phyloP scores from a whole-genome alignment of 2,113 vertebrate genomes.

The Lophura nycthemera region DNA sequence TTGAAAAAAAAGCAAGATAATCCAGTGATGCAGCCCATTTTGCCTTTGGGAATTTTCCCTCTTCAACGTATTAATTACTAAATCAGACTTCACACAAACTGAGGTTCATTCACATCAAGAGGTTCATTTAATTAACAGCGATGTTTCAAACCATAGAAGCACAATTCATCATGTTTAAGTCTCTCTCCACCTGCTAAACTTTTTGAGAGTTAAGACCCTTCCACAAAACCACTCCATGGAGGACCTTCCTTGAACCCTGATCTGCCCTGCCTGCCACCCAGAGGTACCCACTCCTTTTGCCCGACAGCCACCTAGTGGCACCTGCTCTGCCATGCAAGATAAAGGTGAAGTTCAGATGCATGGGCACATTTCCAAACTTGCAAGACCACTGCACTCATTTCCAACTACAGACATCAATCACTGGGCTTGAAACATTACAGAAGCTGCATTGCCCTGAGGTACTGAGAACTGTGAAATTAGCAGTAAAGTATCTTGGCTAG shows the following conservation, averaged over 20 bases:
- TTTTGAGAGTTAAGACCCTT: background rate
- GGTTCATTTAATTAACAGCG: background rate
- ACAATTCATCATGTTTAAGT: background rate
- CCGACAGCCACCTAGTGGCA: background rate
- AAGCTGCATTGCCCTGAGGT: background rate
- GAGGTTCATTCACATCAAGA: background rate
- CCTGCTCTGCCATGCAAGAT: background rate
- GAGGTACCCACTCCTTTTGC: background rate
- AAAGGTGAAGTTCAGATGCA: background rate
- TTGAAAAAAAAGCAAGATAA: too few relatives aligned
- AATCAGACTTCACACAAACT: background rate
- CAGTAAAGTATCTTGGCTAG: background rate
- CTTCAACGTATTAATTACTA: background rate
- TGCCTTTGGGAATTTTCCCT: background rate
- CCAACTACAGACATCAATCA: background rate
- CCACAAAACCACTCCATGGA: background rate
- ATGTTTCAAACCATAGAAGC: background rate
- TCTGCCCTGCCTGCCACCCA: background rate
- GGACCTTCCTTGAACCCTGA: background rate
- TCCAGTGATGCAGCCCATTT: background rate
- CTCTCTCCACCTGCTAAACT: background rate
- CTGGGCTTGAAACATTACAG: background rate
- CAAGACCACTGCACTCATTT: background rate
- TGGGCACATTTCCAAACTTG: background rate
- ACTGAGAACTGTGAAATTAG: conserved; percentile 24